Percentiles rank a stretch among this genome's conserved stretches.
Conservation (phyloP, 2,888 invertebrate species). For the Lamproptera curius region DNA sequence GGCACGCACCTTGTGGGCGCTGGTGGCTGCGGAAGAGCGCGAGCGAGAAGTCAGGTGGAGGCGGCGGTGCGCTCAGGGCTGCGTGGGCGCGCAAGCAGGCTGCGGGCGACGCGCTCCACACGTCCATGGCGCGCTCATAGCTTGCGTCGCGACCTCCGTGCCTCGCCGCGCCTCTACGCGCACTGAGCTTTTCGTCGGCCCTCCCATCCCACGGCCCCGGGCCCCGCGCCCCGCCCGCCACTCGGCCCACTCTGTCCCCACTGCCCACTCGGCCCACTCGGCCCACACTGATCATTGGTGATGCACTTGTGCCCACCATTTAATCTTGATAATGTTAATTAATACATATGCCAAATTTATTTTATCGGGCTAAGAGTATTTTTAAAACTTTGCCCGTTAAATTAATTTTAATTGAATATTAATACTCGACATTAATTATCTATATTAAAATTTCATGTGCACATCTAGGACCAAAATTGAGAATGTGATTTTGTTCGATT, state of each 20-base stretch:
- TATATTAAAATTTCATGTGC: too few relatives aligned
- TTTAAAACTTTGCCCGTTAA: too few relatives aligned
- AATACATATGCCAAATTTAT: too few relatives aligned
- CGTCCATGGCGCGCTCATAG: slow-evolving; percentile 81
- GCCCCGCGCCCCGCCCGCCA: slow-evolving; percentile 16
- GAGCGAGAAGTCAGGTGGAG: slow-evolving; percentile 85
- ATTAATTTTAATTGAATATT: too few relatives aligned
- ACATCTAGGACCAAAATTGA: too few relatives aligned
- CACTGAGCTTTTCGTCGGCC: slow-evolving; percentile 50
- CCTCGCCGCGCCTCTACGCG: slow-evolving; percentile 59
- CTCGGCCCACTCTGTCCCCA: background rate
- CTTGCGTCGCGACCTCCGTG: slow-evolving; percentile 45
- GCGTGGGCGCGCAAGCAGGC: slow-evolving; percentile 79
- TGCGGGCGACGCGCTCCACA: slow-evolving; percentile 84
- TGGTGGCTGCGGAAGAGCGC: slow-evolving; percentile 83
- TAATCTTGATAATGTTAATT: too few relatives aligned
- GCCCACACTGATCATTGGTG: too few relatives aligned
- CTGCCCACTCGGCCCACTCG: background rate
- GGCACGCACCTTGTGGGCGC: slow-evolving; percentile 49
- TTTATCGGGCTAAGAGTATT: too few relatives aligned
- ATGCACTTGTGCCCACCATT: too few relatives aligned
- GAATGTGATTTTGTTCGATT: too few relatives aligned
- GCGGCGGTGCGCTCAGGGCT: slow-evolving; percentile 84
- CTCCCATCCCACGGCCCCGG: slow-evolving; percentile 35
- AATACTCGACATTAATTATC: too few relatives aligned